Percentiles rank a stretch among this genome's conserved stretches.
Conservation (phyloP, 2,888 invertebrate genomes). For the Rugalucina vietnamica region DNA sequence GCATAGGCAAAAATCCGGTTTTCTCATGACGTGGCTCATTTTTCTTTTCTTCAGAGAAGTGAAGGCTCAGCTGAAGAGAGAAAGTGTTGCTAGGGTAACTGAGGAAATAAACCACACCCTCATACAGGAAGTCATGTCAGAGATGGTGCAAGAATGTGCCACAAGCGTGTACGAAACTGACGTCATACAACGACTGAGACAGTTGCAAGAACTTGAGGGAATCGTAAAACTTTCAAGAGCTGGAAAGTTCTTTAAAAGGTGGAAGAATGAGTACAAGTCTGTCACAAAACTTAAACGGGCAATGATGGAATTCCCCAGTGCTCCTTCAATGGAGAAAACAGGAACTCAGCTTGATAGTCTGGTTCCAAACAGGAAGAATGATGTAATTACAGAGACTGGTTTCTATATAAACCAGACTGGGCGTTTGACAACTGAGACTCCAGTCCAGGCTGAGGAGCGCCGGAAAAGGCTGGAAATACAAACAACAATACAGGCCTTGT, state of each 20-base stretch:
- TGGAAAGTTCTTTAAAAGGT: slow-evolving; percentile 65
- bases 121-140: slow-evolving; percentile 52
- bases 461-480: slow-evolving; percentile 53
- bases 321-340: slow-evolving; percentile 66
- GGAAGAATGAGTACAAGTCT: slow-evolving; percentile 71
- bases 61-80: slow-evolving; percentile 65
- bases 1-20: too few relatives aligned
- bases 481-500: slow-evolving; percentile 67
- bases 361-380: slow-evolving; percentile 59
- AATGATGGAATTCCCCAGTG: slow-evolving; percentile 80
- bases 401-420: slow-evolving; percentile 67
- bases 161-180: slow-evolving; percentile 76
- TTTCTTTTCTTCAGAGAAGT: slow-evolving; percentile 71
- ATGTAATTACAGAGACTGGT: slow-evolving; percentile 47
- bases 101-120: slow-evolving; percentile 45
- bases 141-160: slow-evolving; percentile 55
- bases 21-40: too few relatives aligned
- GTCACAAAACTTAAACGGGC: slow-evolving; percentile 74
- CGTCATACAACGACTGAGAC: slow-evolving; percentile 73
- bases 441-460: slow-evolving; percentile 61
- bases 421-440: slow-evolving; percentile 69
- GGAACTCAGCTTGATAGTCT: slow-evolving; percentile 57
- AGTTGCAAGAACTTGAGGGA: slow-evolving; percentile 71
- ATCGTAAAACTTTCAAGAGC: slow-evolving; percentile 67
- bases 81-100: slow-evolving; percentile 65